Base-by-base conservation (phyloP, 2,888 invertebrate species). In the Gymnosoma rotundatum region DNA sequence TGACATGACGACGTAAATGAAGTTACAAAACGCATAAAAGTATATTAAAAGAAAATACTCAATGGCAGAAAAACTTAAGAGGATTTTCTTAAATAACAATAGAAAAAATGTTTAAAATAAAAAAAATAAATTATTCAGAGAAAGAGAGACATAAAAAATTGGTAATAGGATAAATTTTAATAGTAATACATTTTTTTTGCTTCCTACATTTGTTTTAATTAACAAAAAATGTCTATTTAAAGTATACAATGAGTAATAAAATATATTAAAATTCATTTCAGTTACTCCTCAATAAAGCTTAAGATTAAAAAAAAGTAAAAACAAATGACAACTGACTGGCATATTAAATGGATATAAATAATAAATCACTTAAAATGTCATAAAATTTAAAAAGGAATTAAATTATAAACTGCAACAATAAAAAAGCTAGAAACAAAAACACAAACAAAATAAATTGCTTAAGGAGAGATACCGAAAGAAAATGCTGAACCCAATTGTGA, bases 141-240 rank as follows among this genome's bases (percentile, higher is more conserved):
- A 5, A 32, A 25, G 42, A 32, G 12, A 25, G n/a, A 54, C 9
- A 48, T 16, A 20, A 45, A 60, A 66, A 25, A 61, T 36, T 48
- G 60, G 58, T 84, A 84, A 81, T 70, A 78, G 81, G 74, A 84
- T 84, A 78, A 58, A 81, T 84, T 84, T 78, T 81, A 78, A 74
- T 25, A 76, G 42, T 42, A 42, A 42, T 12, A 12, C 12, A 42
- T 10, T 42, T 18, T 52, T 67, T 76, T 61, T n/a, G n/a, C 25
- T 4, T 42, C 45, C 16, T 32, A 66, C 42, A 72, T 42, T 36
- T 79, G 42, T 52, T 52, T 66, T 60, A 66, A 73, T 66, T 73
- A 60, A 48, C 66, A 8, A 66, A 54, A 32, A 54, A 50, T 36
- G 52, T 50, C 25, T 58, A 14, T 63, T 58, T 54, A 32, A 32